These are phyloP conservation scores for Daktulosphaira vitifoliae DNA, from an alignment of 1,140 invertebrate species.

Conservation along the genomic window DNA sequence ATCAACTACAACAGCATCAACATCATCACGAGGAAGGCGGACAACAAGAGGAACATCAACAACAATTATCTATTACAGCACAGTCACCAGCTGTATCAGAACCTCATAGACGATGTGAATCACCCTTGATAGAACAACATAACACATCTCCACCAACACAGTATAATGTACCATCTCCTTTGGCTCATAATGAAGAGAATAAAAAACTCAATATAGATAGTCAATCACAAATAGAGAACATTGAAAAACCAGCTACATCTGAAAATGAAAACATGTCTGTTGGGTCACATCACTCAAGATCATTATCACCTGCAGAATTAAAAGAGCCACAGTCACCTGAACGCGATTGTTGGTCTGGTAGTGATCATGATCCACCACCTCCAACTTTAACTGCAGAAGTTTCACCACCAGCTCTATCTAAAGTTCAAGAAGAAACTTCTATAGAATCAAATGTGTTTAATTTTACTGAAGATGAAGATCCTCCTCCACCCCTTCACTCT, in stretches of 20 bases:
- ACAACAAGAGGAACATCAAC: too few species aligned
- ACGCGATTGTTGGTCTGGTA: slow-evolving; percentile 24
- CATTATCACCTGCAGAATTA: slow-evolving; percentile 22
- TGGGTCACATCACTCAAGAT: slow-evolving; percentile 14
- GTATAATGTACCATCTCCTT: slow-evolving; percentile 56
- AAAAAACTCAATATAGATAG: not conserved
- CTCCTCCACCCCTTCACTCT: slow-evolving; percentile 39
- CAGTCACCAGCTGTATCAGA: slow-evolving; percentile 16
- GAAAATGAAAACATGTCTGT: slow-evolving; percentile 17
- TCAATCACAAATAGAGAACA: not conserved
- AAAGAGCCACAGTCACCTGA: slow-evolving; percentile 28
- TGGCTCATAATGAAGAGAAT: not conserved
- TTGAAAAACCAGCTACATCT: not conserved
- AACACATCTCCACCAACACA: slow-evolving; percentile 47
- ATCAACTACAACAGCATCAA: not conserved
- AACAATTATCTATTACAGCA: not conserved
- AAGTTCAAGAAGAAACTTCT: not conserved
- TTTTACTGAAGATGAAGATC: slow-evolving; percentile 42
- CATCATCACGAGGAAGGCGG: too few species aligned
- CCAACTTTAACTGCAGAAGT: slow-evolving; percentile 34
- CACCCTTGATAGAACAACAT: slow-evolving; percentile 33
- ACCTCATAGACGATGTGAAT: not conserved
- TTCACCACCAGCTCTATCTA: slow-evolving; percentile 4
- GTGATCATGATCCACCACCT: slow-evolving; percentile 32
- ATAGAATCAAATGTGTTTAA: slow-evolving; percentile 40